phyloP scores from a whole-genome alignment of 2,888 invertebrate genomes.

The Athalia rosae region DNA sequence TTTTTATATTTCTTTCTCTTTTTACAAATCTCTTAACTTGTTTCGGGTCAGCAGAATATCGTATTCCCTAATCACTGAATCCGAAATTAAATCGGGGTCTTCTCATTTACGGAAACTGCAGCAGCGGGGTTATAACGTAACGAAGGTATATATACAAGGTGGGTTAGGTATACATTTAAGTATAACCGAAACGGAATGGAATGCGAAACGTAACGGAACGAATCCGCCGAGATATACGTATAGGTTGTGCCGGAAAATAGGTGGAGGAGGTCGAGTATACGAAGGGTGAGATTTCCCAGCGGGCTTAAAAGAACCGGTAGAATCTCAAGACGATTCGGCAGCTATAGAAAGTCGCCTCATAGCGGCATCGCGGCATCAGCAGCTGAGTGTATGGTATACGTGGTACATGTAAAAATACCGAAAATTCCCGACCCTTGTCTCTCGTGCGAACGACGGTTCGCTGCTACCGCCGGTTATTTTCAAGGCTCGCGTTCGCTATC shows the following conservation, averaged over 20 bases:
- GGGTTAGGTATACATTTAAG: not conserved
- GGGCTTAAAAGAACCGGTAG: constrained; percentile 11
- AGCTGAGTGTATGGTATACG: no score
- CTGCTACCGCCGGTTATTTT: no score
- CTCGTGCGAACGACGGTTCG: no score
- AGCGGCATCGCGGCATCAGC: not conserved
- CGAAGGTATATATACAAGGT: not conserved
- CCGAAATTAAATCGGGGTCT: constrained; percentile 35
- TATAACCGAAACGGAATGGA: constrained; percentile 24
- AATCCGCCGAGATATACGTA: no score
- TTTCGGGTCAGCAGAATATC: no score
- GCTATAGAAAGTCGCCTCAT: no score
- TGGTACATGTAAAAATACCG: no score
- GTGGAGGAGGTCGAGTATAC: not conserved
- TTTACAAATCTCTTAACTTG: no score
- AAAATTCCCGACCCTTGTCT: no score
- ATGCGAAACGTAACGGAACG: no score
- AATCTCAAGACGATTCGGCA: constrained; percentile 10
- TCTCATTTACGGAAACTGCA: constrained; percentile 17
- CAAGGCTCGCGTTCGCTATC: no score
- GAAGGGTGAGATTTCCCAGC: constrained; percentile 31
- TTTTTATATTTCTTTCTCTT: not conserved
- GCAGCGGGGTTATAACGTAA: not conserved
- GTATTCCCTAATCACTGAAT: constrained; percentile 1
- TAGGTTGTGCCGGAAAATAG: not conserved